Base-by-base conservation (phyloP, 2,797 vertebrate genomes). In the Echiichthys vipera region DNA sequence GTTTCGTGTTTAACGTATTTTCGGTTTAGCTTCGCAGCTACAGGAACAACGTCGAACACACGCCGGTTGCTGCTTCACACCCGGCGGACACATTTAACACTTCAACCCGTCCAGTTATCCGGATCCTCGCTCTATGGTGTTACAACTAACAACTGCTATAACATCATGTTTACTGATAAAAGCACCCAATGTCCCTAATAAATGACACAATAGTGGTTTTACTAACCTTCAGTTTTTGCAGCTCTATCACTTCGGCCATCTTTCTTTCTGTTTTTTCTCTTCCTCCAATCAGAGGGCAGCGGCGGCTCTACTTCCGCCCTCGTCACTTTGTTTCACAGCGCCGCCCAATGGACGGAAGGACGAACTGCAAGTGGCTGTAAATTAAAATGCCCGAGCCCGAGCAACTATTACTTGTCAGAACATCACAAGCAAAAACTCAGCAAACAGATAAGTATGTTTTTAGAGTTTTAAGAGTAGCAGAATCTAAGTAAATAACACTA, bases 171-270 rank as follows among this genome's bases (percentile, higher is more conserved):
- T 0, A 4, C 6, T 0, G 3, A 10, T 2, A 3, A 66, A 49
- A 0, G 0, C 3, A 5, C 1, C 27, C 18, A 9, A 50, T 2
- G 0, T 3, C 0, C 1, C 1, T 13, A 17, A 25, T 15, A 30
- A 81, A 39, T 4, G n/a, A 11, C 3, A 25, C 1, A 63, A 71
- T 70, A 29, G 43, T 0, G 1, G 1, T 2, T 13, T 0, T 7
- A 81, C 88, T 36, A 79, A 94, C 93, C 93, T 94, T 94, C 20
- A 94, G 87, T 63, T 94, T 94, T 29, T 93, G 93, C 58, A 94
- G 84, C 63, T 92, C 92, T 51, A 90, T 83, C 7, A 94, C 89
- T 83, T 94, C 93, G 7, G 92, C 92, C 93, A 94, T 94, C 84
- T 92, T 93, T 88, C 82, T 85, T 88, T 91, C 92, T 88, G 82